These are phyloP conservation scores for Lacerta agilis DNA, from an alignment of 2,797 vertebrate species.

Conservation along the genomic window DNA sequence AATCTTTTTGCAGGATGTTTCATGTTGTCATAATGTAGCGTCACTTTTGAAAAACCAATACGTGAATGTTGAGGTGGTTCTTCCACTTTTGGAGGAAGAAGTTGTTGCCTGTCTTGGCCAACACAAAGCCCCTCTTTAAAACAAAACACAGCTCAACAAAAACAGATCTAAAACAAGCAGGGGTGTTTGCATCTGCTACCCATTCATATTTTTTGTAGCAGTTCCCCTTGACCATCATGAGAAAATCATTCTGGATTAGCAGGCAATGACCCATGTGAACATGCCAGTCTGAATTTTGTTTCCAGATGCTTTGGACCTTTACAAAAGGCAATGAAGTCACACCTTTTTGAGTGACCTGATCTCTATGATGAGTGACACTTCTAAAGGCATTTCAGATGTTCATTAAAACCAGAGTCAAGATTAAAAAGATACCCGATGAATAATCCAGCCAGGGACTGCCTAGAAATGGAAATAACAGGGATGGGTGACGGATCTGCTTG, in stretches of 20 bases:
- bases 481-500: conserved; percentile 25
- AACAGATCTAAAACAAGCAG: background rate
- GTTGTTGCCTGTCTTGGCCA: background rate
- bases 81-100: background rate
- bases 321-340: conserved; percentile 1
- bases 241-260: background rate
- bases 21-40: background rate
- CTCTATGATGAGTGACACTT: conserved; percentile 45
- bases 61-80: background rate
- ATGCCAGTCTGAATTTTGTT: background rate
- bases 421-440: conserved; percentile 60
- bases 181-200: background rate
- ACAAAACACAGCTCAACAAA: background rate
- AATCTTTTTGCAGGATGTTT: background rate
- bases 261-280: background rate
- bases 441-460: conserved; percentile 66
- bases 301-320: background rate
- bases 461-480: conserved; percentile 38
- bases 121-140: background rate
- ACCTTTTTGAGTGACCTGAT: conserved; percentile 16
- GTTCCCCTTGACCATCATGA: background rate
- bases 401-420: conserved; percentile 58
- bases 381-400: conserved; percentile 45
- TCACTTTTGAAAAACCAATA: background rate
- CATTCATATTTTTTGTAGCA: background rate